These are phyloP conservation scores for Bucorvus abyssinicus DNA, from an alignment of 2,797 vertebrate genomes.

Conservation along the genomic window DNA sequence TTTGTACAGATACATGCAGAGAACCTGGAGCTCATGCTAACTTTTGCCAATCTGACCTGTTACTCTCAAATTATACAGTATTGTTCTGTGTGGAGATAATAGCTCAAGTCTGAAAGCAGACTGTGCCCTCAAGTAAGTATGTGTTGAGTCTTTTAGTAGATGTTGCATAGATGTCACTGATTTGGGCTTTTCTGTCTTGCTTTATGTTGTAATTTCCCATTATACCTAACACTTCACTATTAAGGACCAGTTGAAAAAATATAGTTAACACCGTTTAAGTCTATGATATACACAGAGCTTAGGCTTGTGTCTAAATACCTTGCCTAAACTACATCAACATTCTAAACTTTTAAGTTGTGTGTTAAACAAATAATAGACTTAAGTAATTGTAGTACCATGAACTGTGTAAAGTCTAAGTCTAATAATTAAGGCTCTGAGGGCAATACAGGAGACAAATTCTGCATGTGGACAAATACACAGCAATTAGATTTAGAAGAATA, in stretches of 20 bases:
- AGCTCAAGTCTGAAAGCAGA: background rate
- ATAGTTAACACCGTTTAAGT: background rate
- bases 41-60: background rate
- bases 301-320: background rate
- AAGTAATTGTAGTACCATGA: background rate
- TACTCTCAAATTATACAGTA: background rate
- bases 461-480: background rate
- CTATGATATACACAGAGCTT: background rate
- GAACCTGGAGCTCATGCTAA: background rate
- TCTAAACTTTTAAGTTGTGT: background rate
- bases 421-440: background rate
- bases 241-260: background rate
- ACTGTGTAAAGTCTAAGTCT: rapidly evolving
- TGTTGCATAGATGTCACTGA: background rate
- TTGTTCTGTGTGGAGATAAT: background rate
- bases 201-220: background rate
- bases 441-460: background rate
- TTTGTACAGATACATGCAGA: background rate
- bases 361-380: background rate
- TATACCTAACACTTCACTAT: background rate
- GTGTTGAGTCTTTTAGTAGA: background rate
- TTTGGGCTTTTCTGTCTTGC: background rate
- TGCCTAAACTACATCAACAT: background rate
- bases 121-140: background rate
- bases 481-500: background rate